Evolutionary conservation across 2,888 invertebrate species (phyloP).

Genomic region (Orthonychiurus folsomi): DNA sequence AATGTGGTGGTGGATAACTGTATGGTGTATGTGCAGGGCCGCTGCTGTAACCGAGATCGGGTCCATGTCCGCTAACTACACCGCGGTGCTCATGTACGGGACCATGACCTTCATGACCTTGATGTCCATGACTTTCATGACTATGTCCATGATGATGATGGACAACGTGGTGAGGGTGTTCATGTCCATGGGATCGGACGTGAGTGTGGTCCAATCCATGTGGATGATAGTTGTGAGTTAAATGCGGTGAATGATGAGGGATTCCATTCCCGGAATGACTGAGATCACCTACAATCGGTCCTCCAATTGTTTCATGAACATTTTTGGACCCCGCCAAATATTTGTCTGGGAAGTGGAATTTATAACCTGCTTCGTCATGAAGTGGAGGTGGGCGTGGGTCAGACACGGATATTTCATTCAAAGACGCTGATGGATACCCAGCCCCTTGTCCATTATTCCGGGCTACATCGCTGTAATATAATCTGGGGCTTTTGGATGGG

Average conservation of each 20-base stretch:
- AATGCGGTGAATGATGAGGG: not conserved
- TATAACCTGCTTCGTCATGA: not conserved
- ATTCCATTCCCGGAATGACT: not conserved
- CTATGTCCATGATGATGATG: not conserved
- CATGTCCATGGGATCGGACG: not conserved
- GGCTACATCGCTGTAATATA: not conserved
- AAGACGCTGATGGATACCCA: not conserved
- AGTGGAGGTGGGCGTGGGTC: not conserved
- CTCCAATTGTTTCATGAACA: not conserved
- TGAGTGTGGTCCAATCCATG: not conserved
- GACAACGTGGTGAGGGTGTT: not conserved
- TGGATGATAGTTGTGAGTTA: not conserved
- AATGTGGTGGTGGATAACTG: not conserved
- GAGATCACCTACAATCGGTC: not conserved
- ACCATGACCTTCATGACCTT: not conserved
- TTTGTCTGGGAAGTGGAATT: not conserved
- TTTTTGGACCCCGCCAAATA: not conserved
- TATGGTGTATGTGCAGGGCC: not conserved
- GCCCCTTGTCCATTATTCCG: not conserved
- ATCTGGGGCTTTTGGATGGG: not conserved
- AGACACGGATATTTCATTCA: not conserved
- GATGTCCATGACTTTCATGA: not conserved
- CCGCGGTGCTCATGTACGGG: not conserved
- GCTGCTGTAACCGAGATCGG: not conserved
- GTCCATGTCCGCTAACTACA: not conserved